Base-by-base conservation (phyloP, 2,113 vertebrate genomes). In the Gadus chalcogrammus region DNA sequence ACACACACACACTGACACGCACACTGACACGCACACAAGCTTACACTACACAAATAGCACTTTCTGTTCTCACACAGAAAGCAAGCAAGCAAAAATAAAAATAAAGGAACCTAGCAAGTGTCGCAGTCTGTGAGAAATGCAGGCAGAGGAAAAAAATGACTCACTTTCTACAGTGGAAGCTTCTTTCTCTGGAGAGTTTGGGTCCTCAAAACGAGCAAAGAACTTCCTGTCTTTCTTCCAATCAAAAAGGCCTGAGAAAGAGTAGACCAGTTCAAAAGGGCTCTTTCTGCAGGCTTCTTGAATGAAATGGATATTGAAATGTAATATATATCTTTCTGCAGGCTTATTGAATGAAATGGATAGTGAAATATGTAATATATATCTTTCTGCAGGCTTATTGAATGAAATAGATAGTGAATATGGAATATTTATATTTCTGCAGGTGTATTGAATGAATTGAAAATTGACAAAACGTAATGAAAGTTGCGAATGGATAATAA, bases 201-300 rank as follows among this genome's bases (percentile, higher is more conserved):
- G 48, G 58, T 90, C 91, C 78, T 92, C 91, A 60, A 90, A 89
- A 31, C 79, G 87, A 63, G 90, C 71, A 67, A 86, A 89, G 42
- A 87, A 85, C 67, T 78, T 91, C 69, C 72, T 90, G 58, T 92
- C 92, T 61, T 87, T 91, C 74, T 92, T 92, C 92, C 92, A 93
- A 20, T 93, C 91, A 75, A 92, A 92, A 60, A 93, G 74, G 68
- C 90, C 92, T 93, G 18, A 4, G 75, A 53, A 71, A 67, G 60
- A 56, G 67, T 62, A 62, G 56, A 8, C 60, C 7, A 2, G 60
- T 22, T 56, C 42, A 48, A 48, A 9, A 56, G 20, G 4, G 59
- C 3, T 28, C 61, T 28, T 16, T 38, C 6, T 31, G 15, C 31
- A 31, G 62, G 1, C n/a, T 22, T 12, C 9, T 3, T 61, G 22